phyloP scores from a whole-genome alignment of 2,113 vertebrate genomes.

The Xenus cinereus region DNA sequence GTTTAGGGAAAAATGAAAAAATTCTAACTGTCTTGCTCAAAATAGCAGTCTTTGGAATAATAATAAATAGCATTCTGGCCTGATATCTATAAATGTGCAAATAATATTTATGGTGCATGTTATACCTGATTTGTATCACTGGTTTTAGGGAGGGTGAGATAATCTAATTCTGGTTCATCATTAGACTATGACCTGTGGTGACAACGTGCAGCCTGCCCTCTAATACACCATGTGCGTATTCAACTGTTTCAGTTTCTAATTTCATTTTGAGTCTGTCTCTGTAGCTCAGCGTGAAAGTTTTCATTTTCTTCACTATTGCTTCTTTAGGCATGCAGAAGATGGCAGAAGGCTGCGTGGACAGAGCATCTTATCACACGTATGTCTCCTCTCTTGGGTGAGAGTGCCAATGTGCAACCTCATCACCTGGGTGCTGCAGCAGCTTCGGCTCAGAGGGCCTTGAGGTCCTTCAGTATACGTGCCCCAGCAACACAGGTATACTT shows the following conservation, averaged over 20 bases:
- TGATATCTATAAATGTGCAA: neutral
- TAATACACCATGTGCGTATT: fast-evolving
- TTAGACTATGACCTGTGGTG: neutral
- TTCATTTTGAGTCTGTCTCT: neutral
- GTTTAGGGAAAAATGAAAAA: neutral
- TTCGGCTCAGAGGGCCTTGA: neutral
- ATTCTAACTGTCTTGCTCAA: neutral
- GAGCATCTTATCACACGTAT: neutral
- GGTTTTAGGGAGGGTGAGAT: neutral
- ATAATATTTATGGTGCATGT: neutral
- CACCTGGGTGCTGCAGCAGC: neutral
- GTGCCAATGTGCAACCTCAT: neutral
- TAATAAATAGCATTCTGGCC: neutral
- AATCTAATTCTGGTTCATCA: neutral
- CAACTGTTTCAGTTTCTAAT: neutral
- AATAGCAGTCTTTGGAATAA: neutral
- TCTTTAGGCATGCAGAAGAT: fast-evolving
- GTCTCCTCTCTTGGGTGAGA: fast-evolving
- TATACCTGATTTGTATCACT: neutral
- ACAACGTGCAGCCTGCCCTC: neutral
- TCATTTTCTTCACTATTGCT: neutral
- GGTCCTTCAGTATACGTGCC: neutral
- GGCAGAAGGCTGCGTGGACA: neutral
- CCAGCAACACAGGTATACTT: fast-evolving
- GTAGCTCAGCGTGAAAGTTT: neutral